Evolutionary conservation across 2,888 invertebrate species (phyloP).

Genomic region (Mesopsocus fuscifrons): DNA sequence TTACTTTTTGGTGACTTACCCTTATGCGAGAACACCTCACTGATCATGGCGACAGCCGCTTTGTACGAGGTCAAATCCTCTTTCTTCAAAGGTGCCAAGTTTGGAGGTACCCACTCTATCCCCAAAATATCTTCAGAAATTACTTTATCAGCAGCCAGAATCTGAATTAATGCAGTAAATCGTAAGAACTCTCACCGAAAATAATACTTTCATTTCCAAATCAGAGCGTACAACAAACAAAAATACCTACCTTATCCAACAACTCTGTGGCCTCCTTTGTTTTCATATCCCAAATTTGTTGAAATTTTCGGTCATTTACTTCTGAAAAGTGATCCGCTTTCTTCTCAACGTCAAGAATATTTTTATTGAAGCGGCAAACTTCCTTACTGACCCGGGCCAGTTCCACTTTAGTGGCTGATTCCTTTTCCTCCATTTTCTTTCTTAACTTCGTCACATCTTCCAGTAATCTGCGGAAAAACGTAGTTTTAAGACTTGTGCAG

Average conservation of each 20-base stretch:
- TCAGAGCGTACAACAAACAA: conserved; percentile 8
- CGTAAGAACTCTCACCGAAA: no score
- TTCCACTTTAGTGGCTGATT: conserved; percentile 40
- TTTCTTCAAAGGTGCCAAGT: conserved; percentile 24
- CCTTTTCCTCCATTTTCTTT: conserved; percentile 42
- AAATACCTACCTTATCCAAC: conserved; percentile 25
- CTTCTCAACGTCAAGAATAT: conserved; percentile 46
- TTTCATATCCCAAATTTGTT: conserved; percentile 41
- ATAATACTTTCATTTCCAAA: no score
- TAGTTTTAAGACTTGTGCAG: neutral
- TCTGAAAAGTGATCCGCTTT: conserved; percentile 45
- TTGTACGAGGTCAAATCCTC: conserved; percentile 29
- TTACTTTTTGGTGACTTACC: no score
- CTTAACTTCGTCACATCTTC: conserved; percentile 47
- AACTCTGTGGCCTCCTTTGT: conserved; percentile 29
- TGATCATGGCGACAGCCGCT: conserved; percentile 12
- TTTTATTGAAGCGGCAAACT: conserved; percentile 42
- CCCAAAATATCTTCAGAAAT: conserved; percentile 43
- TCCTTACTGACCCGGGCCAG: conserved; percentile 48
- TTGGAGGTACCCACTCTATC: conserved; percentile 32
- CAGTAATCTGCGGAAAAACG: conserved; percentile 29
- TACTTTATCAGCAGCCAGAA: conserved; percentile 35
- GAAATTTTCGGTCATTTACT: conserved; percentile 41
- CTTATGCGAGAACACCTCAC: no score
- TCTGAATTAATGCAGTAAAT: conserved; percentile 19